These are phyloP conservation scores for Hydraecia micacea DNA, from an alignment of 2,888 invertebrate species.

Conservation along the genomic window DNA sequence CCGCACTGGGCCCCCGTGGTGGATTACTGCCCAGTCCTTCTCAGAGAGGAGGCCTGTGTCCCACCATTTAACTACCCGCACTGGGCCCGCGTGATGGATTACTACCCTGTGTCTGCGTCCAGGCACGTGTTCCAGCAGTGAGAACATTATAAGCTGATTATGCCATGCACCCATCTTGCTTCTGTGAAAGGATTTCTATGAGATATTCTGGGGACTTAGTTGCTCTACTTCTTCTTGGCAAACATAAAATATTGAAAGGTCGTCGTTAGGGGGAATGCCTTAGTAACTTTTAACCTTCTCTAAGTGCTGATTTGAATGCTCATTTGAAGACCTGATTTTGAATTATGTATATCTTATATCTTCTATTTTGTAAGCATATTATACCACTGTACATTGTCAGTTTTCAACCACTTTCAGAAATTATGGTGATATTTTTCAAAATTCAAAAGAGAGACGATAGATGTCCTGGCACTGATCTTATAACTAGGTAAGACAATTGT, in stretches of 20 bases:
- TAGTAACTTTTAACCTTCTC: neutral
- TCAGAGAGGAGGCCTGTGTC: too few species aligned
- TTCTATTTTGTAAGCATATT: neutral
- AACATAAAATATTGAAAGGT: neutral
- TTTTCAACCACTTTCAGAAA: conserved; percentile 73
- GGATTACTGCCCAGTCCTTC: too few species aligned
- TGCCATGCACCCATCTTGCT: neutral
- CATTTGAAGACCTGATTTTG: neutral
- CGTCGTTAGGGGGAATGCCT: neutral
- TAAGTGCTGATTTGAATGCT: neutral
- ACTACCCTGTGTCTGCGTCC: too few species aligned
- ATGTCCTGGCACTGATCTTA: conserved; percentile 80
- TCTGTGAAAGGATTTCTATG: too few species aligned
- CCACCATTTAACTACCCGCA: too few species aligned
- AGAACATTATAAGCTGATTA: too few species aligned
- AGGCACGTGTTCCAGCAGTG: too few species aligned
- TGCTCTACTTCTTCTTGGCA: neutral
- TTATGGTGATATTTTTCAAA: conserved; percentile 88
- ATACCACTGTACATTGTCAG: neutral
- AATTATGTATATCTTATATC: neutral
- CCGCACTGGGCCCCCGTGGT: too few species aligned
- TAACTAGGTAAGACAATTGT: conserved; percentile 78
- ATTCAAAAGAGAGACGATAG: conserved; percentile 88
- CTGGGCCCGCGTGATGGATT: too few species aligned
- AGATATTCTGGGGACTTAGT: neutral